Conservation (phyloP, 2,888 invertebrate genomes). For the Tachystola acroxantha region DNA sequence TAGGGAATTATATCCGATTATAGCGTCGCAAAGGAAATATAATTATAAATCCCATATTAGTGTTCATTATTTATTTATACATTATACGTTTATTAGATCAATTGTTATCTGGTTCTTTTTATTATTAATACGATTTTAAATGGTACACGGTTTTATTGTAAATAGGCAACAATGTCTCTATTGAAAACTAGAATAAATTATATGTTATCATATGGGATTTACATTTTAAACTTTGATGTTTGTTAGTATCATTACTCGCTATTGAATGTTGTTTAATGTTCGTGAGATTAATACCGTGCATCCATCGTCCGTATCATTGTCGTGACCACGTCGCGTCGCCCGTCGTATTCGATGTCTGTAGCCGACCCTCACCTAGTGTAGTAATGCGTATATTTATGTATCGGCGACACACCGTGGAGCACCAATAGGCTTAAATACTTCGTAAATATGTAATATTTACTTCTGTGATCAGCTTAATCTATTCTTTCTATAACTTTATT, state of each 20-base stretch:
- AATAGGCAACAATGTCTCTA: slow-evolving; percentile 56
- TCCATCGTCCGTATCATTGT: slow-evolving; percentile 28
- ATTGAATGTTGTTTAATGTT: slow-evolving; percentile 58
- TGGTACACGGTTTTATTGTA: slow-evolving; percentile 51
- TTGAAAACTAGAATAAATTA: slow-evolving; percentile 46
- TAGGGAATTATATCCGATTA: slow-evolving; percentile 43
- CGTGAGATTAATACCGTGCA: slow-evolving; percentile 38
- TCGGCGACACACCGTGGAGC: slow-evolving; percentile 30
- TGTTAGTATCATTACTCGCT: slow-evolving; percentile 55
- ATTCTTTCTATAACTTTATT: slow-evolving; percentile 56
- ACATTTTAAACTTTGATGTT: slow-evolving; percentile 55
- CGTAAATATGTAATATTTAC: slow-evolving; percentile 69
- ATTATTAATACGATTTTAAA: slow-evolving; percentile 44
- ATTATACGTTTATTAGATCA: slow-evolving; percentile 47
- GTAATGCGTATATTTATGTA: slow-evolving; percentile 23
- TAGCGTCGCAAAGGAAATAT: slow-evolving; percentile 38
- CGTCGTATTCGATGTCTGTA: slow-evolving; percentile 37
- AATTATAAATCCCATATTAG: slow-evolving; percentile 46
- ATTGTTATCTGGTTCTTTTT: slow-evolving; percentile 54
- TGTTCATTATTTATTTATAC: slow-evolving; percentile 46
- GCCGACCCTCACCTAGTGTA: slow-evolving; percentile 9
- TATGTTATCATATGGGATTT: slow-evolving; percentile 52
- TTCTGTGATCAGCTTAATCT: slow-evolving; percentile 67
- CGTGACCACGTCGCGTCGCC: slow-evolving; percentile 49
- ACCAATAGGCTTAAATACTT: slow-evolving; percentile 48